These are phyloP conservation scores for Agriopis marginaria DNA, from an alignment of 2,888 invertebrate genomes.

Conservation along the genomic window DNA sequence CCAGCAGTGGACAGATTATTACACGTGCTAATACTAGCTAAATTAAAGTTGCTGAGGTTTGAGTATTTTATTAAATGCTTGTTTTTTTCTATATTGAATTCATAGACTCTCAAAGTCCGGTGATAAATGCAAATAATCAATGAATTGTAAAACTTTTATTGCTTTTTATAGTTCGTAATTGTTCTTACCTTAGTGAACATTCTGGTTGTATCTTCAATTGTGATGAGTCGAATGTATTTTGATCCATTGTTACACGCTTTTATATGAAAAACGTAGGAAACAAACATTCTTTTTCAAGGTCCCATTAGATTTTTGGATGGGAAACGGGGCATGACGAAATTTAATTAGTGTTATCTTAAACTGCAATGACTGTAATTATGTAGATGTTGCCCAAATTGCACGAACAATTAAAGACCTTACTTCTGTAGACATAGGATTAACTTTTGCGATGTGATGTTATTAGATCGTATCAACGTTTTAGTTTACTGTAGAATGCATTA, in stretches of 20 bases:
- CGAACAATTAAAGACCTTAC: constrained; percentile 42
- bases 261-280: constrained; percentile 70
- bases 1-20: too few relatives aligned
- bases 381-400: constrained; percentile 37
- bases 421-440: not conserved
- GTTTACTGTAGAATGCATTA: constrained; percentile 45
- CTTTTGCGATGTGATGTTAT: constrained; percentile 3
- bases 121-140: constrained; percentile 20
- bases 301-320: constrained; percentile 61
- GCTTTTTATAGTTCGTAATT: constrained; percentile 36
- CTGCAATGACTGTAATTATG: constrained; percentile 52
- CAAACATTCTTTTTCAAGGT: constrained; percentile 65
- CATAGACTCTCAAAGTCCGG: not conserved
- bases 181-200: constrained; percentile 71
- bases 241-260: constrained; percentile 66
- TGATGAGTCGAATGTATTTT: constrained; percentile 65
- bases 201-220: constrained; percentile 62
- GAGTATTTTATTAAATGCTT: not conserved
- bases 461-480: constrained; percentile 41
- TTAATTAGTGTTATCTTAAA: constrained; percentile 59
- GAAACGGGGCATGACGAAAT: constrained; percentile 70
- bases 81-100: not conserved
- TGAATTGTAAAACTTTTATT: constrained; percentile 25
- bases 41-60: not conserved
- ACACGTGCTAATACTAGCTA: not conserved